phyloP scores from a whole-genome alignment of 2,113 vertebrate genomes.

The Sphyrna mokarran region DNA sequence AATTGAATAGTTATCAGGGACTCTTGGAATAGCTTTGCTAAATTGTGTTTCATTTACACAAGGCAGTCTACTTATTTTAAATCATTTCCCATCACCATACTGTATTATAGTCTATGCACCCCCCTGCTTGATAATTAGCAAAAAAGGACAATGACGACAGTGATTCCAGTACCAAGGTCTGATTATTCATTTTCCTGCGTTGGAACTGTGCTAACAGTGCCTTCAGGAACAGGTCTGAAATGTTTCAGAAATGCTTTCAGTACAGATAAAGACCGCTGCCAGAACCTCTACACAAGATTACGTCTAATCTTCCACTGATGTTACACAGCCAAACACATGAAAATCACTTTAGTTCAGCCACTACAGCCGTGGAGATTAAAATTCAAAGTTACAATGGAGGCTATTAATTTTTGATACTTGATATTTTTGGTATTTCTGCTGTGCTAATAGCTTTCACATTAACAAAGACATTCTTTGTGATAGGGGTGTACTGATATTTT shows the following conservation, averaged over 20 bases:
- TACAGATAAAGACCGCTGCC: not conserved
- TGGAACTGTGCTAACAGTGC: not conserved
- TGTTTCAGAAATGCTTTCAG: not conserved
- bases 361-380: not conserved
- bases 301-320: not conserved
- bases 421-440: not conserved
- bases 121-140: not conserved
- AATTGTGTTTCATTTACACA: not conserved
- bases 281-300: conserved; percentile 1
- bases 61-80: not conserved
- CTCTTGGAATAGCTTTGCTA: not conserved
- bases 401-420: not conserved
- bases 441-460: not conserved
- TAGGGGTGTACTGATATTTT: not conserved
- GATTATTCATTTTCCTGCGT: not conserved
- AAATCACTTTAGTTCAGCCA: not conserved
- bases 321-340: not conserved
- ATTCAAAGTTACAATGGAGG: not conserved
- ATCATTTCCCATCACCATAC: not conserved
- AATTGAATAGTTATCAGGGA: too few relatives aligned
- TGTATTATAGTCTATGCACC: not conserved
- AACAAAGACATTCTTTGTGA: not conserved
- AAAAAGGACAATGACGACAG: not conserved
- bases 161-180: not conserved
- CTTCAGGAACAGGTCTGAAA: not conserved